Evolutionary conservation across 2,797 vertebrate species (phyloP).

Genomic region (Oreortyx pictus): DNA sequence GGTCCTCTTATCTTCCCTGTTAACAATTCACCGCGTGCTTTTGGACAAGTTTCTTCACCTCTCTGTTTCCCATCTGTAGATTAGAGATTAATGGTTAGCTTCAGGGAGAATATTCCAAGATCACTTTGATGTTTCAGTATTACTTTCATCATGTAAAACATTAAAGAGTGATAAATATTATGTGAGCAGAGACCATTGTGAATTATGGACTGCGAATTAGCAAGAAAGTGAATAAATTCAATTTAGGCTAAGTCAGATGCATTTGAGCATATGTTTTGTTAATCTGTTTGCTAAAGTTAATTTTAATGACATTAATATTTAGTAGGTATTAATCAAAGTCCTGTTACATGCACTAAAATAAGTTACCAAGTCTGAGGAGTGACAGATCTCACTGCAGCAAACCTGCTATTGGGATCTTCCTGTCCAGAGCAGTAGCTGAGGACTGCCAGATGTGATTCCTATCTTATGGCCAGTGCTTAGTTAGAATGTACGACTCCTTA

Average conservation of each 20-base stretch:
- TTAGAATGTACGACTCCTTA: slow-evolving; percentile 32
- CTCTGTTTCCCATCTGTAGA: slow-evolving; percentile 38
- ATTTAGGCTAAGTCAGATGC: slow-evolving; percentile 63
- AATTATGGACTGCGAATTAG: slow-evolving; percentile 66
- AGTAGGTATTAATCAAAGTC: slow-evolving; percentile 56
- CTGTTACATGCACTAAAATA: slow-evolving; percentile 38
- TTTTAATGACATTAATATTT: slow-evolving; percentile 77
- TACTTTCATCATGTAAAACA: slow-evolving; percentile 8
- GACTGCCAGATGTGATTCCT: slow-evolving; percentile 32
- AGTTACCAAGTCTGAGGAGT: slow-evolving; percentile 39
- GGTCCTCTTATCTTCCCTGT: slow-evolving; percentile 52
- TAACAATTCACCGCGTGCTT: not conserved
- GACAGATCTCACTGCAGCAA: slow-evolving; percentile 51
- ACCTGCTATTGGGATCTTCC: slow-evolving; percentile 52
- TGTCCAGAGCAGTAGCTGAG: slow-evolving; percentile 8
- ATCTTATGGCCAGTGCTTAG: slow-evolving; percentile 31
- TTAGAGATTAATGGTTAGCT: slow-evolving; percentile 49
- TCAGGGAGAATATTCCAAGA: slow-evolving; percentile 42
- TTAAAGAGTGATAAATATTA: slow-evolving; percentile 52
- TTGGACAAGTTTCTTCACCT: slow-evolving; percentile 47
- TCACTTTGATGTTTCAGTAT: slow-evolving; percentile 16
- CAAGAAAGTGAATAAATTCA: slow-evolving; percentile 69
- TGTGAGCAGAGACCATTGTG: not conserved
- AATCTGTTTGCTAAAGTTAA: slow-evolving; percentile 74
- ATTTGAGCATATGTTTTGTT: slow-evolving; percentile 63